These are phyloP conservation scores for Palythoa heliodiscus DNA, from an alignment of 92 coral and sea anemone genomes.

Conservation along the genomic window DNA sequence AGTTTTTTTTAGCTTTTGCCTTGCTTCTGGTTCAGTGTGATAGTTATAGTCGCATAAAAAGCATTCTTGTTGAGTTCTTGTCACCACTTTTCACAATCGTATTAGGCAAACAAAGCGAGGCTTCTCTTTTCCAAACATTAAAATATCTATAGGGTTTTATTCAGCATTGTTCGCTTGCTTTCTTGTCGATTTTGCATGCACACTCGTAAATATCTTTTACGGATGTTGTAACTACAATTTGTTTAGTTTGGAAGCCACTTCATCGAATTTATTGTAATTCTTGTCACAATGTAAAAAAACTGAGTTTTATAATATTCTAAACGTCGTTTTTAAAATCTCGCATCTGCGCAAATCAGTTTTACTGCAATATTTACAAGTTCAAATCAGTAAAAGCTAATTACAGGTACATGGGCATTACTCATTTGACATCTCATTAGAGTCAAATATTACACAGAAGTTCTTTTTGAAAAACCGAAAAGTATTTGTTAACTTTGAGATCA, in stretches of 20 bases:
- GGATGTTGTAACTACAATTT: background rate
- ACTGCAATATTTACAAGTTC: background rate
- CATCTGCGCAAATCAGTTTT: background rate
- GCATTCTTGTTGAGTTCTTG: background rate
- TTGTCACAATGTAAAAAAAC: background rate
- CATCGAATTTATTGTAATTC: background rate
- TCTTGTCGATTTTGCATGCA: background rate
- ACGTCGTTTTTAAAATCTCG: background rate
- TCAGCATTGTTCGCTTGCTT: conserved; percentile 12
- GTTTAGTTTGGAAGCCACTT: background rate
- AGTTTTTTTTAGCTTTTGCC: too few species aligned
- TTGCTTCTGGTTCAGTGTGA: background rate
- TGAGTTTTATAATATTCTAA: background rate
- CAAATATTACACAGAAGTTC: background rate
- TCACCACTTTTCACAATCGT: background rate
- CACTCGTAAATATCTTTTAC: background rate
- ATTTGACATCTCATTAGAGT: conserved; percentile 2
- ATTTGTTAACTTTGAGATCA: background rate
- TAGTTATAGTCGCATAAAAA: background rate
- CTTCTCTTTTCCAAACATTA: background rate
- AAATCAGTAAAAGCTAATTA: conserved; percentile 12
- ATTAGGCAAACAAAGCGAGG: background rate
- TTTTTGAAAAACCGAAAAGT: background rate
- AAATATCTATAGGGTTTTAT: too few species aligned
- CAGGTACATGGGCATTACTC: background rate